Evolutionary conservation across 1,140 invertebrate genomes (phyloP).

Genomic region (Saccostrea glomerata): DNA sequence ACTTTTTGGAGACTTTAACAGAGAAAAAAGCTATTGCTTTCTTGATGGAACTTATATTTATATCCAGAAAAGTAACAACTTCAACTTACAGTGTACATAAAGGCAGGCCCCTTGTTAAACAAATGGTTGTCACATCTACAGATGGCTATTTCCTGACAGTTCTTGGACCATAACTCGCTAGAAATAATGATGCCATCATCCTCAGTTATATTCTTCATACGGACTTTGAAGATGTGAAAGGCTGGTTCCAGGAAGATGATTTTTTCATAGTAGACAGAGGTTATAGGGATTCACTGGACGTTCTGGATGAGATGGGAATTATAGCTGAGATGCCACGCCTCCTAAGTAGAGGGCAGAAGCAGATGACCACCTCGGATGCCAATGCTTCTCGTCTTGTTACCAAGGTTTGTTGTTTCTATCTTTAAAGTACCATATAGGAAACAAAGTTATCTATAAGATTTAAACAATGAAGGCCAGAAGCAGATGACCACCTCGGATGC

Average conservation of each 20-base stretch:
- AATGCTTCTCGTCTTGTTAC: too few species aligned
- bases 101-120: constrained; percentile 49
- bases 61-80: background rate
- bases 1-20: background rate
- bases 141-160: constrained; percentile 39
- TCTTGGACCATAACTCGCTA: background rate
- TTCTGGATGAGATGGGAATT: constrained; percentile 44
- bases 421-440: too few species aligned
- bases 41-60: constrained; percentile 52
- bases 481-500: too few species aligned
- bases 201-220: constrained; percentile 48
- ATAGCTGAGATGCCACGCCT: too few species aligned
- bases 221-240: too few species aligned
- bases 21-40: background rate
- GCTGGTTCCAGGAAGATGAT: constrained; percentile 31
- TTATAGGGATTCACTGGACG: constrained; percentile 38
- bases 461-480: background rate
- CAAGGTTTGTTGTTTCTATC: background rate
- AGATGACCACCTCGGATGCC: too few species aligned
- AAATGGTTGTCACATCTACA: constrained; percentile 47
- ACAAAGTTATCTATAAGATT: too few species aligned
- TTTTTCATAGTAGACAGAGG: background rate
- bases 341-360: too few species aligned
- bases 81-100: constrained; percentile 44
- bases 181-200: constrained; percentile 43